Evolutionary conservation across 2,888 invertebrate genomes (phyloP).

Genomic region (Latheticus oryzae): DNA sequence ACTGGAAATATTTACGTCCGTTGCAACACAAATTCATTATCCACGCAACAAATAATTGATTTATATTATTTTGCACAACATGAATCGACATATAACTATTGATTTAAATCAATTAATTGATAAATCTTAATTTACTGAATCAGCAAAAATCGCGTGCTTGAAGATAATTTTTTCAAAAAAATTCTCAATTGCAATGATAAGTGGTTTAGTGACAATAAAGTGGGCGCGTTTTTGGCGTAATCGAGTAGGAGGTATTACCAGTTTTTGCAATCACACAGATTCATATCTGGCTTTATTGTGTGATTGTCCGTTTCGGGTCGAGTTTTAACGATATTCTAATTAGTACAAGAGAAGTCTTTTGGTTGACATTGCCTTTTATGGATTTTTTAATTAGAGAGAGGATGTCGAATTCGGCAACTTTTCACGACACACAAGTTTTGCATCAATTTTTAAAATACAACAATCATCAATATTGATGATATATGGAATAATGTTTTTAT

Average conservation of each 20-base stretch:
- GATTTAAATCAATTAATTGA: slow-evolving; percentile 34
- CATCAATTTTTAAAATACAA: too few relatives aligned
- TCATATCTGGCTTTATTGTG: slow-evolving; percentile 24
- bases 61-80: slow-evolving; percentile 38
- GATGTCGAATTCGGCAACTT: too few relatives aligned
- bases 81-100: slow-evolving; percentile 29
- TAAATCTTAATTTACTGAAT: slow-evolving; percentile 35
- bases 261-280: slow-evolving; percentile 27
- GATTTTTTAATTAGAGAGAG: slow-evolving; percentile 33
- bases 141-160: slow-evolving; percentile 25
- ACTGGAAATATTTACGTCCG: slow-evolving; percentile 31
- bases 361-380: slow-evolving; percentile 32
- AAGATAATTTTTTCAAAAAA: slow-evolving; percentile 27
- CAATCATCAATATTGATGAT: too few relatives aligned
- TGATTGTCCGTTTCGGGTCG: slow-evolving; percentile 20
- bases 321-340: slow-evolving; percentile 27
- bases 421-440: too few relatives aligned
- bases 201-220: too few relatives aligned
- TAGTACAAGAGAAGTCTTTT: slow-evolving; percentile 5
- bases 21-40: slow-evolving; percentile 37
- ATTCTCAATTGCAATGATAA: too few relatives aligned
- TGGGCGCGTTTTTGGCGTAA: too few relatives aligned
- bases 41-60: slow-evolving; percentile 36
- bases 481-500: too few relatives aligned
- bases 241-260: slow-evolving; percentile 22